Conservation (phyloP, 2,888 invertebrate genomes). For the Mechanitis messenoides region DNA sequence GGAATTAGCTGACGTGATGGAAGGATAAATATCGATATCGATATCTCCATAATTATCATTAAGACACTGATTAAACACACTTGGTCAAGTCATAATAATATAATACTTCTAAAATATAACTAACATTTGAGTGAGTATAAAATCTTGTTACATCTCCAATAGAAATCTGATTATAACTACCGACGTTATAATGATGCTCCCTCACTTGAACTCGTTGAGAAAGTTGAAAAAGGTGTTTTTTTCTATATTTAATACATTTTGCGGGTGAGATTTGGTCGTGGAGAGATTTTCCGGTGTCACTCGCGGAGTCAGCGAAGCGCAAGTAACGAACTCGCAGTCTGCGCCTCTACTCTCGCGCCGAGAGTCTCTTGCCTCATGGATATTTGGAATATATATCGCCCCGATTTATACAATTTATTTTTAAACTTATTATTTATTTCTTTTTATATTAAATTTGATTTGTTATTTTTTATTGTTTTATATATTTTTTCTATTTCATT, state of each 20-base stretch:
- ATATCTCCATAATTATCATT: conserved; percentile 25
- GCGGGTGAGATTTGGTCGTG: conserved; percentile 56
- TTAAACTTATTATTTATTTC: neutral
- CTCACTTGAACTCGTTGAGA: conserved; percentile 49
- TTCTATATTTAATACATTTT: conserved; percentile 59
- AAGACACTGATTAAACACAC: conserved; percentile 11
- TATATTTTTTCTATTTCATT: too few species aligned
- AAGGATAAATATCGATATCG: conserved; percentile 63
- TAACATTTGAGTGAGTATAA: conserved; percentile 4
- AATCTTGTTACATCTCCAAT: conserved; percentile 22
- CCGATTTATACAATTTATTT: conserved; percentile 8
- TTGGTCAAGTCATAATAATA: neutral
- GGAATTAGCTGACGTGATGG: conserved; percentile 73
- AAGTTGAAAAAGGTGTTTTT: conserved; percentile 61
- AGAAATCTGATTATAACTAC: conserved; percentile 34
- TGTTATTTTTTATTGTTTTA: too few species aligned
- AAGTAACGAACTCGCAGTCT: conserved; percentile 64
- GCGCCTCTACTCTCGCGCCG: conserved; percentile 38
- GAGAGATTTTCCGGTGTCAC: conserved; percentile 60
- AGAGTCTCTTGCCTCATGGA: conserved; percentile 35
- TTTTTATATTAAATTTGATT: too few species aligned
- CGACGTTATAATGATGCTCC: conserved; percentile 42
- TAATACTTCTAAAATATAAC: conserved; percentile 1
- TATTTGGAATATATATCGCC: conserved; percentile 27
- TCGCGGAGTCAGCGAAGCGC: conserved; percentile 63